phyloP scores from a whole-genome alignment of 2,113 vertebrate species.

The Otus sunia region DNA sequence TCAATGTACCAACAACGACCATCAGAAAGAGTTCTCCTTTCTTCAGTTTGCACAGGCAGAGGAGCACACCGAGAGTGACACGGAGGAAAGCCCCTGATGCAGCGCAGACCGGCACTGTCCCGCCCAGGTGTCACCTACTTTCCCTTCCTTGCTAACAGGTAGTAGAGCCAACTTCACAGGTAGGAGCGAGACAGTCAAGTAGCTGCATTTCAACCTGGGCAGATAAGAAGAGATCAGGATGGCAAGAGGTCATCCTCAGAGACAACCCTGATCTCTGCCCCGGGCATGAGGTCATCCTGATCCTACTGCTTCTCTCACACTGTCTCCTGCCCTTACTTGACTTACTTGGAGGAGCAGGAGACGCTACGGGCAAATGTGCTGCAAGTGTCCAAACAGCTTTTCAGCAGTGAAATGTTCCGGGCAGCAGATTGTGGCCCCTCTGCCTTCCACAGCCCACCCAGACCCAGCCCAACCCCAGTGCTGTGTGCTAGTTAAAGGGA shows the following conservation, averaged over 20 bases:
- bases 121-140: background rate
- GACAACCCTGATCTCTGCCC: slow-evolving; percentile 9
- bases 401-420: background rate
- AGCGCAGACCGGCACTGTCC: background rate
- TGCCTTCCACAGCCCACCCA: background rate
- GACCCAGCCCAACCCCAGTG: background rate
- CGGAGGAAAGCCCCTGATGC: background rate
- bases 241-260: slow-evolving; percentile 27
- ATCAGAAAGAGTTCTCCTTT: background rate
- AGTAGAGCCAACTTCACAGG: background rate
- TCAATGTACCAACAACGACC: background rate
- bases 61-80: background rate
- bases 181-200: background rate
- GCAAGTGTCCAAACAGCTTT: background rate
- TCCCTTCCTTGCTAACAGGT: background rate
- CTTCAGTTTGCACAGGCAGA: background rate
- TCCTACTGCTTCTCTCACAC: background rate
- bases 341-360: background rate
- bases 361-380: fast-evolving
- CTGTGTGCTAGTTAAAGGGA: background rate
- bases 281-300: background rate
- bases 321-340: background rate
- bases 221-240: slow-evolving; percentile 45
- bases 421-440: fast-evolving
- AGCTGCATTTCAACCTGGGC: background rate